These are phyloP conservation scores for Styela plicata DNA, from an alignment of 23 tunicate species.

Conservation along the genomic window DNA sequence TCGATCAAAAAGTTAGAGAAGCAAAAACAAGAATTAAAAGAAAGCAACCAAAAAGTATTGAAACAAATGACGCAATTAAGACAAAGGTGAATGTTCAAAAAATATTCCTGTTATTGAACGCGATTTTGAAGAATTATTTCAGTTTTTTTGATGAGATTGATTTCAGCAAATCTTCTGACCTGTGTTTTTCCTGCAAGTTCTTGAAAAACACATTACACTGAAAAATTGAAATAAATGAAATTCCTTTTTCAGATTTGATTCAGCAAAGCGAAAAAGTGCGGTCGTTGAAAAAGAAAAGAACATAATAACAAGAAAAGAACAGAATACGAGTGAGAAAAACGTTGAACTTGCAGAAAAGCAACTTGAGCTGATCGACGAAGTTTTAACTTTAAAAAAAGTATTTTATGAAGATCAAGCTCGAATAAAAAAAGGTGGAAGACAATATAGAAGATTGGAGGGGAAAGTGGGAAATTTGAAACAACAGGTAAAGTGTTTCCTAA, in stretches of 20 bases:
- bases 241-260: conserved; percentile 9
- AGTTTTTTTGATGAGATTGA: too few species aligned
- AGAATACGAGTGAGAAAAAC: conserved; percentile 52
- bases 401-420: conserved; percentile 63
- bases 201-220: too few species aligned
- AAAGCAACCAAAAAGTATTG: conserved; percentile 42
- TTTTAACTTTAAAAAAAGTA: conserved; percentile 55
- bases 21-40: conserved; percentile 35
- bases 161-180: too few species aligned
- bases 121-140: too few species aligned
- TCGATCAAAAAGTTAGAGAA: conserved; percentile 28
- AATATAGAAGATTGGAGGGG: conserved; percentile 45
- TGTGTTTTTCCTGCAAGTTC: too few species aligned
- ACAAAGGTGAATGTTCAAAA: conserved; percentile 70
- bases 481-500: too few species aligned
- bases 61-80: conserved; percentile 53
- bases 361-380: conserved; percentile 73
- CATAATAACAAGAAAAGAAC: conserved; percentile 31
- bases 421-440: conserved; percentile 49
- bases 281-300: conserved; percentile 37
- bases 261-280: conserved; percentile 35
- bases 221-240: conserved; percentile 64
- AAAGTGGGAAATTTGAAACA: conserved; percentile 38
- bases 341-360: conserved; percentile 61
- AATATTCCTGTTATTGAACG: too few species aligned